phyloP scores from a whole-genome alignment of 1,140 invertebrate genomes.

The Bombus huntii region DNA sequence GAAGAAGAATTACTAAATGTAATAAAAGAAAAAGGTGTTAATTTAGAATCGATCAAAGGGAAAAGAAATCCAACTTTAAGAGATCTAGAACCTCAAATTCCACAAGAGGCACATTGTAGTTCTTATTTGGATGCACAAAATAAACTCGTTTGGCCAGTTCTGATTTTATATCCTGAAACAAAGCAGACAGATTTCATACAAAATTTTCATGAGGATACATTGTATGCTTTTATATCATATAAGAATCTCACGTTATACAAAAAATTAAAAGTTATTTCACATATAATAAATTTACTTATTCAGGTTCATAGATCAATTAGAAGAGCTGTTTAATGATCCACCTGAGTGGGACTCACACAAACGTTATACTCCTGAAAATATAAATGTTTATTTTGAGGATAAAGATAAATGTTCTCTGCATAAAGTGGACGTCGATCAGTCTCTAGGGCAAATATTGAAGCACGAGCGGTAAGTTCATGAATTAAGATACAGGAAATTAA shows the following conservation, averaged over 20 bases:
- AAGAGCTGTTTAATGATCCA: constrained; percentile 88
- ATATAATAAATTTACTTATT: constrained; percentile 27
- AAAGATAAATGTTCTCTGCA: constrained; percentile 85
- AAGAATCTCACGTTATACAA: too few relatives aligned
- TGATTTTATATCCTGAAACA: constrained; percentile 93
- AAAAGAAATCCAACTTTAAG: constrained; percentile 80
- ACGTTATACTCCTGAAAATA: constrained; percentile 86
- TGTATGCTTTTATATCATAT: constrained; percentile 80
- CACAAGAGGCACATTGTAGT: constrained; percentile 84
- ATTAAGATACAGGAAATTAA: neutral
- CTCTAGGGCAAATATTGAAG: constrained; percentile 86
- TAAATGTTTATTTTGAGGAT: constrained; percentile 93
- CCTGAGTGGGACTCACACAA: constrained; percentile 89
- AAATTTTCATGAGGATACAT: constrained; percentile 88
- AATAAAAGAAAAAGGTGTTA: constrained; percentile 83
- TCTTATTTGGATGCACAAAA: constrained; percentile 85
- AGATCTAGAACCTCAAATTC: constrained; percentile 85
- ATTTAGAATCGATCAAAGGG: constrained; percentile 74
- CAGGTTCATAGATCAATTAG: constrained; percentile 89
- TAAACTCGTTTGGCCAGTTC: constrained; percentile 90
- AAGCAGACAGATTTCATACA: constrained; percentile 88
- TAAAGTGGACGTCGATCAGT: constrained; percentile 84
- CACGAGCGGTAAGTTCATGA: constrained; percentile 83
- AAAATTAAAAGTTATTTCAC: neutral
- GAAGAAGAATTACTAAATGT: constrained; percentile 83